Evolutionary conservation across 2,888 invertebrate genomes (phyloP).

Genomic region (Carterocephalus palaemon): DNA sequence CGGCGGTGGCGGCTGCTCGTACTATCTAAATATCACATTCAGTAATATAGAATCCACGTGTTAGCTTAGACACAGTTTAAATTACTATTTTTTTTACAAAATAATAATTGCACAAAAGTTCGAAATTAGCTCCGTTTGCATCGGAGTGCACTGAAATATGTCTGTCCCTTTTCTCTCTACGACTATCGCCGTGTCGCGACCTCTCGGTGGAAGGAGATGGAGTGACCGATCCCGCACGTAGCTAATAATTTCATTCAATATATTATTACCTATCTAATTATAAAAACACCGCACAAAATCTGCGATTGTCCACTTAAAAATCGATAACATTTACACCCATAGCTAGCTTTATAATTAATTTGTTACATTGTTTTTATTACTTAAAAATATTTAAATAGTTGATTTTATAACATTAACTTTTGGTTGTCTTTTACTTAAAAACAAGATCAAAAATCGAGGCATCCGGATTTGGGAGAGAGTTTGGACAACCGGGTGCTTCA

Average conservation of each 20-base stretch:
- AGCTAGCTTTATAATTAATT: slow-evolving; percentile 78
- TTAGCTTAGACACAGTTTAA: slow-evolving; percentile 75
- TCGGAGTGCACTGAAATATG: slow-evolving; percentile 46
- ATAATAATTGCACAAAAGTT: slow-evolving; percentile 80
- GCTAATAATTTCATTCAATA: slow-evolving; percentile 78
- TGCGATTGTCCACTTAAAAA: slow-evolving; percentile 77
- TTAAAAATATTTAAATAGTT: slow-evolving; percentile 76
- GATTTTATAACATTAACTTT: slow-evolving; percentile 77
- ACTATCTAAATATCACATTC: slow-evolving; percentile 80
- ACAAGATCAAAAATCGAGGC: slow-evolving; percentile 68
- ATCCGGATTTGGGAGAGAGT: slow-evolving; percentile 61
- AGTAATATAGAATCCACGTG: slow-evolving; percentile 79
- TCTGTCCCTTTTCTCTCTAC: slow-evolving; percentile 42
- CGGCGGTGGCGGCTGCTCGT: slow-evolving; percentile 66
- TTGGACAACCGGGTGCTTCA: slow-evolving; percentile 60
- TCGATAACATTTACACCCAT: slow-evolving; percentile 78
- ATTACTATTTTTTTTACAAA: slow-evolving; percentile 76
- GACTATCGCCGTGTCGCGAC: slow-evolving; percentile 41
- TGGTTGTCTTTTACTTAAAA: slow-evolving; percentile 77
- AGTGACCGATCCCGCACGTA: slow-evolving; percentile 60
- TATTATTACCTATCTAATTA: slow-evolving; percentile 80
- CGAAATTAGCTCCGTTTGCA: slow-evolving; percentile 53
- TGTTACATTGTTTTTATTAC: slow-evolving; percentile 76
- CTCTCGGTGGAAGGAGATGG: slow-evolving; percentile 45
- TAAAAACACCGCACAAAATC: slow-evolving; percentile 79